phyloP scores from a whole-genome alignment of 2,888 invertebrate genomes.

The Parthenolecanium corni region DNA sequence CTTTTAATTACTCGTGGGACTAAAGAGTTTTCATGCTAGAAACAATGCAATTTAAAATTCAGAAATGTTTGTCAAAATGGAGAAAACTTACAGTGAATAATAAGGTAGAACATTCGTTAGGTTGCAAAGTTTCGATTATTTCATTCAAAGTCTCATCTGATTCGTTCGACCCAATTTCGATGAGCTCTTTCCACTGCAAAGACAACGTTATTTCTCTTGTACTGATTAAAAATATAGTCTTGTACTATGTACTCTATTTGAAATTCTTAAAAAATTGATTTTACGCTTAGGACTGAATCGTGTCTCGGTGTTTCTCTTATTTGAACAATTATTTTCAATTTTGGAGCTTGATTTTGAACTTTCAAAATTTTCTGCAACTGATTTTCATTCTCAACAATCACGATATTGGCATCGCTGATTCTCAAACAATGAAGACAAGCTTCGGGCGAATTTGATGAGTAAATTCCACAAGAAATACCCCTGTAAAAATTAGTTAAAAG shows the following conservation, averaged over 20 bases:
- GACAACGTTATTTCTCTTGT: too few species aligned
- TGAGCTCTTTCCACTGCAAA: conserved; percentile 63
- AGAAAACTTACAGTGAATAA: conserved; percentile 71
- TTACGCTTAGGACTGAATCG: conserved; percentile 45
- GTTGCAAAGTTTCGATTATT: conserved; percentile 54
- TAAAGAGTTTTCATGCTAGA: too few species aligned
- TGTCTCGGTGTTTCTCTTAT: conserved; percentile 49
- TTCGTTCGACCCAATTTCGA: conserved; percentile 60
- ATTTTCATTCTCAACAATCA: conserved; percentile 74
- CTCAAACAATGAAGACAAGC: conserved; percentile 68
- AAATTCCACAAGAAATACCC: conserved; percentile 75
- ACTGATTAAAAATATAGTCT: too few species aligned
- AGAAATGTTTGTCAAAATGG: too few species aligned
- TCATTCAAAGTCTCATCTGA: conserved; percentile 55
- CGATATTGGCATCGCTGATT: conserved; percentile 66
- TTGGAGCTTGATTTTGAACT: conserved; percentile 54
- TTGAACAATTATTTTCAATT: conserved; percentile 68
- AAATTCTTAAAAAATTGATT: too few species aligned
- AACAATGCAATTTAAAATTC: too few species aligned
- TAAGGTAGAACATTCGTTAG: conserved; percentile 74
- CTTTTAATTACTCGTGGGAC: too few species aligned
- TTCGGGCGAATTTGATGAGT: conserved; percentile 80
- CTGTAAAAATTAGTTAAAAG: conserved; percentile 41
- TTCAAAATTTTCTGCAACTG: conserved; percentile 73
- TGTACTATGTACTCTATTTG: too few species aligned